Conservation (phyloP, 2,113 vertebrate species). For the Sceloporus tristichus region DNA sequence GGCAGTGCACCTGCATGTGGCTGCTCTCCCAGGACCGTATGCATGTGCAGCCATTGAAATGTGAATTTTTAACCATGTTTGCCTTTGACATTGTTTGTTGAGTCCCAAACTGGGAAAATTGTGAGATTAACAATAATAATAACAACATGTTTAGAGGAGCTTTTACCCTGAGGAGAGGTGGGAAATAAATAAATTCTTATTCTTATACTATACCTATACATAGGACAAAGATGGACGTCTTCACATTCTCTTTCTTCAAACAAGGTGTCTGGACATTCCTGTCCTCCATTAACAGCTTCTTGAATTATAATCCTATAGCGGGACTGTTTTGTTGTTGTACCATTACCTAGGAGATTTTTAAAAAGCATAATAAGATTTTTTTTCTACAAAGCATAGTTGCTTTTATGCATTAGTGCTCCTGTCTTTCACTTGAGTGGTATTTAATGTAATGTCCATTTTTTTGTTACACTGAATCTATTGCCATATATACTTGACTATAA, state of each 20-base stretch:
- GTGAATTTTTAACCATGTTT: no score
- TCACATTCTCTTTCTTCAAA: slow-evolving; percentile 97
- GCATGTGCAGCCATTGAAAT: no score
- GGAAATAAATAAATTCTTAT: neutral
- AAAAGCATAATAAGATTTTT: slow-evolving; percentile 4
- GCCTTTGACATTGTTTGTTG: no score
- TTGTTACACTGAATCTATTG: neutral
- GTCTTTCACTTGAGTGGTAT: neutral
- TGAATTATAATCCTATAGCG: slow-evolving; percentile 90
- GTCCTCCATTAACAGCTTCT: slow-evolving; percentile 86
- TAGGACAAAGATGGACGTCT: slow-evolving; percentile 83
- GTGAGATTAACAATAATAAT: no score
- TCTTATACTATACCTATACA: slow-evolving; percentile 82
- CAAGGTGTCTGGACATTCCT: slow-evolving; percentile 93
- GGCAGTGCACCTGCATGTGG: no score
- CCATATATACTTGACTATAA: no score
- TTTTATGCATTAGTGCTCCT: neutral
- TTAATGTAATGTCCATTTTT: slow-evolving; percentile 29
- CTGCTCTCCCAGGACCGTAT: no score
- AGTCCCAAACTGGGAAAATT: no score
- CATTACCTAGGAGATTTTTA: slow-evolving; percentile 81
- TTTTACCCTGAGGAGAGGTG: no score
- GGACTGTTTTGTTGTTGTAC: slow-evolving; percentile 85
- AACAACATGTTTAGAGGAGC: no score
- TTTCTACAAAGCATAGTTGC: neutral